These are phyloP conservation scores for Phalacrocorax brasilianus DNA, from an alignment of 2,113 vertebrate species.

Conservation along the genomic window DNA sequence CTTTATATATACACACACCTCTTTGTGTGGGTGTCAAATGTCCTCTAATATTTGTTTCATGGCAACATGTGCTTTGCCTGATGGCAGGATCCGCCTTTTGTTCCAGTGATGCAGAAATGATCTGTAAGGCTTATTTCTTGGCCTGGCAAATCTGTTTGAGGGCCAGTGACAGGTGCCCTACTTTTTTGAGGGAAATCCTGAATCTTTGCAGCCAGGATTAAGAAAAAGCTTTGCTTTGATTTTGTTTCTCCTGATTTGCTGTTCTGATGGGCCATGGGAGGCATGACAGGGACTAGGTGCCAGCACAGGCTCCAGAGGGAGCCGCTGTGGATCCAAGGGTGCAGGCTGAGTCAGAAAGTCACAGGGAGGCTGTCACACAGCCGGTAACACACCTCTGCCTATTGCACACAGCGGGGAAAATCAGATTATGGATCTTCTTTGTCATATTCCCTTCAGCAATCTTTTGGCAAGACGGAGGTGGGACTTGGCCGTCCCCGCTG, in stretches of 20 bases:
- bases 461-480: not conserved
- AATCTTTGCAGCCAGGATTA: not conserved
- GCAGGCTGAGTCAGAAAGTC: not conserved
- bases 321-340: not conserved
- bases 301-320: not conserved
- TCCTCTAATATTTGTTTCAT: not conserved
- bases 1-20: not conserved
- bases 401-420: not conserved
- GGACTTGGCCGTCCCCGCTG: accelerated
- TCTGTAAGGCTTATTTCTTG: not conserved
- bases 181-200: conserved; percentile 40
- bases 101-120: not conserved
- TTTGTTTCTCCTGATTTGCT: not conserved
- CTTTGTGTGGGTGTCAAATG: not conserved
- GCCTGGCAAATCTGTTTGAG: not conserved
- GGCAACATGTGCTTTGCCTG: not conserved
- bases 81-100: not conserved
- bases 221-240: conserved; percentile 26
- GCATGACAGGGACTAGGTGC: accelerated
- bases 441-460: not conserved
- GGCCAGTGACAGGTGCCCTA: conserved; percentile 21
- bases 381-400: not conserved
- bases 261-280: not conserved
- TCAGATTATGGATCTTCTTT: not conserved
- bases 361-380: not conserved